Base-by-base conservation (phyloP, 2,797 vertebrate genomes). In the Knipowitschia caucasica region DNA sequence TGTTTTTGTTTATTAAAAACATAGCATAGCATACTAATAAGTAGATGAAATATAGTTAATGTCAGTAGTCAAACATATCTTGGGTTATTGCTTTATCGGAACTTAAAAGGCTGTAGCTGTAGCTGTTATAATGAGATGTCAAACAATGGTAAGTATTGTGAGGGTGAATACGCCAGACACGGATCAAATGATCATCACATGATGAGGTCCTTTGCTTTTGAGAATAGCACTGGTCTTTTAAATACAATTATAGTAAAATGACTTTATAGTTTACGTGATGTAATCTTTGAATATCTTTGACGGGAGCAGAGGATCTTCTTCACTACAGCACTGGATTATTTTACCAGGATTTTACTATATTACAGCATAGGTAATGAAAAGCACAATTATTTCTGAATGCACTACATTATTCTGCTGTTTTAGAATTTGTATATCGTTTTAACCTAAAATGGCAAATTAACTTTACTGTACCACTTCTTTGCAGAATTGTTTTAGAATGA, bases 151-250 rank as follows among this genome's bases (percentile, higher is more conserved):
- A 42, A 1, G 6, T 42, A 1, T 23, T 4, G 17, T 69, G 73
- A 74, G 56, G 5, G 43, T 56, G 38, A 53, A 34, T 40, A 61
- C 64, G n/a, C 45, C 12, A 15, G 54, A 53, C 43, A 62, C 56
- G 55, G 53, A 20, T 75, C 76, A 81, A 75, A 77, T 66, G 72
- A 7, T 24, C 11, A 63, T 78, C 81, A 82, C 78, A 75, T 84
- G 83, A 80, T 64, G 25, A 12, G 14, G 42, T 26, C 33, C 12
- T 39, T 34, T 30, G 33, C 20, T n/a, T 39, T 5, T 10, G 23
- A 42, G 31, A 47, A 47, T 50, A 46, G 42, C 53, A 45, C 46
- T 56, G 56, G 36, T 53, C 30, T 42, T 27, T 53, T 34, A 7
- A 36, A 47, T n/a, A n/a, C n/a, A n/a, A n/a, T n/a, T n/a, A n/a